Percentiles rank a stretch among this genome's conserved stretches.
Evolutionary conservation across 1,140 invertebrate genomes (phyloP).

Genomic region (Cephus cinctus): DNA sequence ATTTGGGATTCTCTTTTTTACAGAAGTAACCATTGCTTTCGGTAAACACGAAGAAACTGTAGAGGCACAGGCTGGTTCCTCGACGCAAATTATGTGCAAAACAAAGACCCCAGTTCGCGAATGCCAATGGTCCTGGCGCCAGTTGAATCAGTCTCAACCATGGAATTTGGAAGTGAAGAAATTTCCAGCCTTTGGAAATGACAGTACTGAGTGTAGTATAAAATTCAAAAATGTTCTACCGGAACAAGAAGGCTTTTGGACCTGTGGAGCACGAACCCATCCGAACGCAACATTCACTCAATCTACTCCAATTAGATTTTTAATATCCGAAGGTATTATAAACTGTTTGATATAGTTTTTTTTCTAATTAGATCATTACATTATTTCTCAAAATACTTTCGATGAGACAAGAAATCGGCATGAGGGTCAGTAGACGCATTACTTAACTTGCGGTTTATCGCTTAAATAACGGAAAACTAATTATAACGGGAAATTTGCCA

Average conservation of each 20-base stretch:
- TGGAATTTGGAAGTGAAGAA: constrained; percentile 48
- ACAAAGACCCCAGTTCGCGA: constrained; percentile 40
- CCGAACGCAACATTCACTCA: constrained; percentile 40
- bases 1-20: too few species aligned
- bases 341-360: too few species aligned
- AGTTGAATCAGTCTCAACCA: constrained; percentile 46
- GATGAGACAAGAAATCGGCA: too few species aligned
- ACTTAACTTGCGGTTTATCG: too few species aligned
- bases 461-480: too few species aligned
- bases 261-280: constrained; percentile 42
- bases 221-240: constrained; percentile 44
- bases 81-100: constrained; percentile 43
- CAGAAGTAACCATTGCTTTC: constrained; percentile 33
- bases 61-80: constrained; percentile 42
- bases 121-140: constrained; percentile 53
- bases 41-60: constrained; percentile 31
- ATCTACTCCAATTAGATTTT: constrained; percentile 38
- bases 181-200: constrained; percentile 47
- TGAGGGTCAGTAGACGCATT: too few species aligned
- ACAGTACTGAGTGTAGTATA: constrained; percentile 48
- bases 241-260: constrained; percentile 54
- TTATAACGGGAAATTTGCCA: too few species aligned
- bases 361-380: too few species aligned
- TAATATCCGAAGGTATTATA: constrained; percentile 50
- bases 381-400: too few species aligned